Evolutionary conservation across 2,113 vertebrate species (phyloP).

Genomic region (Loxodonta africana): DNA sequence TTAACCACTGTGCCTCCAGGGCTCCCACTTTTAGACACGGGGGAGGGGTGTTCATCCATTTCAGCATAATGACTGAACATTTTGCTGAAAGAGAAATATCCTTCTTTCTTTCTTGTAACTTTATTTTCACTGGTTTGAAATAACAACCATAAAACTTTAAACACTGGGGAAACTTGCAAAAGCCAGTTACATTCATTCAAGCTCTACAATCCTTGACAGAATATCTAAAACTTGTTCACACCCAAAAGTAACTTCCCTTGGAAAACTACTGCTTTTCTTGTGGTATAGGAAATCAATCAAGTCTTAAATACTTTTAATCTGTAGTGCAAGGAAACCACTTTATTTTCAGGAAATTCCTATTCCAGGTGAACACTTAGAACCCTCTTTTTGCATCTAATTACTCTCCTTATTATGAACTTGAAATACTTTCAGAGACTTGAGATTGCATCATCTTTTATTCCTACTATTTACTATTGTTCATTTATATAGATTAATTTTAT

Average conservation of each 20-base stretch:
- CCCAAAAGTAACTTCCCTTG: conserved; percentile 39
- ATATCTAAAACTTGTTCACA: conserved; percentile 59
- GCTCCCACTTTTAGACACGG: too few species aligned
- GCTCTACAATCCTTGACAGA: conserved; percentile 7
- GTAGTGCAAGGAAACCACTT: conserved; percentile 8
- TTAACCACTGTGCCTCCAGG: too few species aligned
- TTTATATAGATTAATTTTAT: conserved; percentile 43
- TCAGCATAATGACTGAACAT: conserved; percentile 14
- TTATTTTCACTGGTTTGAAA: conserved; percentile 68
- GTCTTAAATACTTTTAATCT: conserved; percentile 64
- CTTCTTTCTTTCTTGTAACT: conserved; percentile 24
- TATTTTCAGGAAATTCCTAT: conserved; percentile 48
- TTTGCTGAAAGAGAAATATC: conserved; percentile 50
- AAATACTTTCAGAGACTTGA: conserved; percentile 55
- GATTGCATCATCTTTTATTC: conserved; percentile 49
- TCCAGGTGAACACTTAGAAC: conserved; percentile 43
- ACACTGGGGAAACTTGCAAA: conserved; percentile 43
- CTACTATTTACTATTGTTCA: conserved; percentile 30
- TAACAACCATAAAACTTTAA: conserved; percentile 68
- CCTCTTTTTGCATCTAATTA: conserved; percentile 54
- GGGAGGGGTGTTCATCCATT: background rate
- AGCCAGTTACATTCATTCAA: conserved; percentile 45
- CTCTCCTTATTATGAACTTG: conserved; percentile 29
- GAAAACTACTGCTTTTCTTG: conserved; percentile 58
- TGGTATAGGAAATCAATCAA: conserved; percentile 26